Percentiles rank a stretch among this genome's conserved stretches.
Evolutionary conservation across 2,113 vertebrate species (phyloP).

Genomic region (Peromyscus californicus): DNA sequence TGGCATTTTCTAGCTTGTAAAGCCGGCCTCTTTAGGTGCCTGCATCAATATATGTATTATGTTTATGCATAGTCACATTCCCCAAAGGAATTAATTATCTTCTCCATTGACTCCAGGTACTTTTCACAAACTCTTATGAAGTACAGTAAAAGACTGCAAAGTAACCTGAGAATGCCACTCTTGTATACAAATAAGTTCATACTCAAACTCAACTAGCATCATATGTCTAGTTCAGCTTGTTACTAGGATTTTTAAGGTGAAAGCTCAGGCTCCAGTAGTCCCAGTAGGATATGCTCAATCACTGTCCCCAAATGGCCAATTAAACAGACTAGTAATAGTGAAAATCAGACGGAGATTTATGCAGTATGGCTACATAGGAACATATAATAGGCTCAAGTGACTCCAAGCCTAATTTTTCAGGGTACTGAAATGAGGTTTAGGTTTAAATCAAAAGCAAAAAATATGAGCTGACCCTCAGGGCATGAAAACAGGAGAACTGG

Average conservation of each 20-base stretch:
- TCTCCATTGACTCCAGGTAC: conserved; percentile 16
- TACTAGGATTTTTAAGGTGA: neutral
- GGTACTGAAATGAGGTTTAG: neutral
- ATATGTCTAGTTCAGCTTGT: neutral
- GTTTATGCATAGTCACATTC: neutral
- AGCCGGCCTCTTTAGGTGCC: neutral
- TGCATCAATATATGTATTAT: neutral
- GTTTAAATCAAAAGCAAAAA: neutral
- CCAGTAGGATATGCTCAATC: neutral
- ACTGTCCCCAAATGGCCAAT: neutral
- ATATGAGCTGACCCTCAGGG: neutral
- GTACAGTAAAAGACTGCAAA: conserved; percentile 9
- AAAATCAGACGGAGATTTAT: neutral
- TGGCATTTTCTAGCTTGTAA: conserved; percentile 39
- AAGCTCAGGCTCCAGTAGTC: neutral
- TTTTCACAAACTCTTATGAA: conserved; percentile 3
- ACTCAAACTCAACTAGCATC: neutral
- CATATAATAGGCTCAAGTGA: neutral
- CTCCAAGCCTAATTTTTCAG: neutral
- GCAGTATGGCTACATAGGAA: neutral
- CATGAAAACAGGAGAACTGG: neutral
- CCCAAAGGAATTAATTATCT: conserved; percentile 19
- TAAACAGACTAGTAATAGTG: neutral
- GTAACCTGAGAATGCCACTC: neutral
- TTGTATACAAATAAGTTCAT: neutral